Evolutionary conservation across 2,888 invertebrate genomes (phyloP).

Genomic region (Odontomyia ornata): DNA sequence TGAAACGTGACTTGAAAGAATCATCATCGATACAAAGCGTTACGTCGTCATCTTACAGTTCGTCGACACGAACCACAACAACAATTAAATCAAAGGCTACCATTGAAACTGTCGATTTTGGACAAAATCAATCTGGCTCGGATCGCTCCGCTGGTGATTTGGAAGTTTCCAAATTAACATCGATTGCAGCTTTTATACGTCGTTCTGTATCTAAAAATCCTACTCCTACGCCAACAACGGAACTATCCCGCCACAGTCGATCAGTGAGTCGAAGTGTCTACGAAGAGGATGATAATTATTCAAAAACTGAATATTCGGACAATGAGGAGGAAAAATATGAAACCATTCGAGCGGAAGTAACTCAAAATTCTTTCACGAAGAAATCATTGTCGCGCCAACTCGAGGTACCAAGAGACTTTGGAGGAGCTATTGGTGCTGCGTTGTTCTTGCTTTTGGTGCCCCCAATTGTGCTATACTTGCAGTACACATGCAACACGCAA

Average conservation of each 20-base stretch:
- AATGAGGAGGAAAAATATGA: conserved; percentile 51
- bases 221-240: conserved; percentile 49
- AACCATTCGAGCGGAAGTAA: conserved; percentile 44
- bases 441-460: conserved; percentile 56
- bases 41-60: conserved; percentile 56
- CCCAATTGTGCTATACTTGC: conserved; percentile 56
- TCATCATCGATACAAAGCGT: conserved; percentile 44
- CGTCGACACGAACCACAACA: conserved; percentile 55
- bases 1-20: conserved; percentile 45
- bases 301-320: conserved; percentile 58
- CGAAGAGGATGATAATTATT: conserved; percentile 61
- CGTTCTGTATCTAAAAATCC: conserved; percentile 60
- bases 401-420: conserved; percentile 58
- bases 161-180: conserved; percentile 58
- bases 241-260: conserved; percentile 55
- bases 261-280: conserved; percentile 56
- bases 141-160: conserved; percentile 50
- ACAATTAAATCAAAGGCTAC: conserved; percentile 53
- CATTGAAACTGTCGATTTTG: conserved; percentile 55
- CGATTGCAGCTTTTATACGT: conserved; percentile 55
- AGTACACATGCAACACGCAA: conserved; percentile 57
- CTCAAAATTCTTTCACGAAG: conserved; percentile 45
- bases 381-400: conserved; percentile 51
- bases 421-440: conserved; percentile 57
- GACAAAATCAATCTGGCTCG: conserved; percentile 52